Percentiles rank a stretch among this genome's conserved stretches.
These are phyloP conservation scores for Chiloscyllium punctatum DNA, from an alignment of 2,797 vertebrate species.

Conservation along the genomic window DNA sequence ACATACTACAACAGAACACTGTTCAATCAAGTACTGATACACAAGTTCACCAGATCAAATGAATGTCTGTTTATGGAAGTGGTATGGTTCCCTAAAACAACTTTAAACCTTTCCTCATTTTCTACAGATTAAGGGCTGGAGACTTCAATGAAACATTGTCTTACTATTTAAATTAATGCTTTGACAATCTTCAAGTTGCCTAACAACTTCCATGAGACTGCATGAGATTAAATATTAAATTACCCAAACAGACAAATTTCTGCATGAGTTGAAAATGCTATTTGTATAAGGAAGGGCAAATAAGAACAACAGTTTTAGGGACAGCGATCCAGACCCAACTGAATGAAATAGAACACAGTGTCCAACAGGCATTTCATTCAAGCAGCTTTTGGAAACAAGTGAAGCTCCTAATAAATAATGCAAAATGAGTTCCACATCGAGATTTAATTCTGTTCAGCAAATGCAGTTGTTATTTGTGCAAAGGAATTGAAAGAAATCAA, in stretches of 20 bases:
- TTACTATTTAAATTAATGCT: background rate
- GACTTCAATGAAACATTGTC: background rate
- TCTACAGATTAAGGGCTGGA: background rate
- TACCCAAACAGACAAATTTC: background rate
- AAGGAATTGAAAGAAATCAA: constrained; percentile 21
- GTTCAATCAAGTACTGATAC: background rate
- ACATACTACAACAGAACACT: background rate
- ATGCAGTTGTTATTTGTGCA: background rate
- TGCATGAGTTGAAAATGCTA: background rate
- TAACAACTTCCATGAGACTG: background rate
- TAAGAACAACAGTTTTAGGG: background rate
- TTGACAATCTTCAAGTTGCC: background rate
- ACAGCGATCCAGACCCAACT: background rate
- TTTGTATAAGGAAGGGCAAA: background rate
- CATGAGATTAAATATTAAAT: background rate
- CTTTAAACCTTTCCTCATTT: background rate
- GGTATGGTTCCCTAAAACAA: background rate
- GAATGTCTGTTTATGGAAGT: no score
- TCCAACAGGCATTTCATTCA: background rate
- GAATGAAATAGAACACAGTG: background rate
- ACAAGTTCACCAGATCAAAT: background rate
- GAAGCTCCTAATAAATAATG: constrained; percentile 23
- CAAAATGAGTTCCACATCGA: background rate
- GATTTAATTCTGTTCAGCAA: constrained; percentile 17
- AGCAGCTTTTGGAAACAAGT: background rate